Evolutionary conservation across 2,113 vertebrate genomes (phyloP).

Genomic region (Pygoscelis antarcticus): DNA sequence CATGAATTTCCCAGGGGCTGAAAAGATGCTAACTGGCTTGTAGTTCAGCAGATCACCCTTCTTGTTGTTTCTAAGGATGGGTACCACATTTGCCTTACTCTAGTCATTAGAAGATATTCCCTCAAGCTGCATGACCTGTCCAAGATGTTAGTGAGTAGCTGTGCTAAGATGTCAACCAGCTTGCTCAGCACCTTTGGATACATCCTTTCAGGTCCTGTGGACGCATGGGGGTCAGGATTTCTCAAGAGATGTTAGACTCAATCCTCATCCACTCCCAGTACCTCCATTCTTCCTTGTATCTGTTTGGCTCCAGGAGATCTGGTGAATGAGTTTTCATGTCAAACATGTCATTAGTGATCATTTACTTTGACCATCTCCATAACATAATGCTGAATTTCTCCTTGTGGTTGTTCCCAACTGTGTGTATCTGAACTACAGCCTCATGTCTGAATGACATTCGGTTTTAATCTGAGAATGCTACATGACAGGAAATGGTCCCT

Average conservation of each 20-base stretch:
- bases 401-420: not conserved
- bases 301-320: not conserved
- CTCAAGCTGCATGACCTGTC: not conserved
- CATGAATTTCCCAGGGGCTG: not conserved
- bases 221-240: not conserved
- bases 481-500: not conserved
- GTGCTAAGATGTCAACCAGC: not conserved
- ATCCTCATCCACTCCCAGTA: not conserved
- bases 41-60: not conserved
- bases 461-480: not conserved
- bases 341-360: not conserved
- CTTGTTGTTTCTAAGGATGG: not conserved
- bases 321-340: not conserved
- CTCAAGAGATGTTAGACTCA: not conserved
- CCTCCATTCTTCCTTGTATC: not conserved
- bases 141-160: not conserved
- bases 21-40: not conserved
- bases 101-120: not conserved
- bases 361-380: not conserved
- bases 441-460: not conserved
- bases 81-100: not conserved
- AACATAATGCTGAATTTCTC: not conserved
- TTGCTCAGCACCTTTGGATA: not conserved
- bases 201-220: not conserved
- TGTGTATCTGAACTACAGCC: not conserved